A percentile compares a stretch with the other conserved stretches of the same genome.
These are phyloP conservation scores for Drosophila sechellia DNA, from an alignment of 1,140 invertebrate genomes.

Conservation along the genomic window DNA sequence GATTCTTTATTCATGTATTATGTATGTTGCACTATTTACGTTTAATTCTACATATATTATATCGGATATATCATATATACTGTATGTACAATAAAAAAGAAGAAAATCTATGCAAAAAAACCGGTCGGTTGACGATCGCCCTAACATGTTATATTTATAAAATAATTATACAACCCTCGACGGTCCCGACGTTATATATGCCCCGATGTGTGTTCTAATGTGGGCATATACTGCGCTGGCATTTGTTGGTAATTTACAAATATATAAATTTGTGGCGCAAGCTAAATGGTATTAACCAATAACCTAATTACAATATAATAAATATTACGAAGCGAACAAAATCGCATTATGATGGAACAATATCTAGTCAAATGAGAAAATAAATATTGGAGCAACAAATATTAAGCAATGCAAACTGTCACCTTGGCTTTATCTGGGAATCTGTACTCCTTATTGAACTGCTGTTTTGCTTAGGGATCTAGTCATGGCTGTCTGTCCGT, in stretches of 20 bases:
- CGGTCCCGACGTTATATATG: neutral
- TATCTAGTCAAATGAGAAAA: constrained; percentile 79
- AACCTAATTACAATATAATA: constrained; percentile 64
- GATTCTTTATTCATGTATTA: constrained; percentile 57
- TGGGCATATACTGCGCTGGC: constrained; percentile 6
- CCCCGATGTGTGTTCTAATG: neutral
- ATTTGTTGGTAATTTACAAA: constrained; percentile 9
- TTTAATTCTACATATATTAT: constrained; percentile 61
- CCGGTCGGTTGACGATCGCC: constrained; percentile 15
- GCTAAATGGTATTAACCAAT: constrained; percentile 68
- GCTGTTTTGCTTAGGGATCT: no score
- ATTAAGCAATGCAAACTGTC: constrained; percentile 49
- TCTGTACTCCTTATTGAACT: no score
- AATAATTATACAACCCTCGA: constrained; percentile 27
- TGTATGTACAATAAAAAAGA: constrained; percentile 64
- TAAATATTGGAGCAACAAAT: constrained; percentile 73
- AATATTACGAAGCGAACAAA: constrained; percentile 57
- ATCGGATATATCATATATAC: constrained; percentile 52
- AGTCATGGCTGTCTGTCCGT: no score
- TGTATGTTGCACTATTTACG: constrained; percentile 69
- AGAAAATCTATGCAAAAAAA: constrained; percentile 11
- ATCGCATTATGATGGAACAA: constrained; percentile 64
- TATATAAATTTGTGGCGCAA: constrained; percentile 23
- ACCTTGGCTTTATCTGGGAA: neutral
- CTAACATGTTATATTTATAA: constrained; percentile 74